These are phyloP conservation scores for Meiosimyza platycephala DNA, from an alignment of 2,888 invertebrate species.

Conservation along the genomic window DNA sequence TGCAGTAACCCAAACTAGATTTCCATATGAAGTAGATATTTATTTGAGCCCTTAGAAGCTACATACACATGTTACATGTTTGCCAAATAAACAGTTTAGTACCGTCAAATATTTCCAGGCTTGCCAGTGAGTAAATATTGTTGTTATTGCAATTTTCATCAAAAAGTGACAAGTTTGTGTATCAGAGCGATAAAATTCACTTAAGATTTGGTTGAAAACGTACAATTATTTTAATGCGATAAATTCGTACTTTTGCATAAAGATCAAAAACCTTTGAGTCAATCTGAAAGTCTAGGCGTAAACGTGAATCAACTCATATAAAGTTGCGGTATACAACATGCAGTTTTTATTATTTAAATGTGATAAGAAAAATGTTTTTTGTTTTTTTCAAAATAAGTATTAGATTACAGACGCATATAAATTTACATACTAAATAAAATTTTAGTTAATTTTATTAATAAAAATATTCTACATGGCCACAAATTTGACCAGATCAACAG, in stretches of 20 bases:
- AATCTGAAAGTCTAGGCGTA: not conserved
- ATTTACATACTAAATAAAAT: not conserved
- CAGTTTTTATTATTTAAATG: not conserved
- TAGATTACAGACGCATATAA: not conserved
- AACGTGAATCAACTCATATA: not conserved
- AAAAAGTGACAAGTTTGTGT: constrained; percentile 2
- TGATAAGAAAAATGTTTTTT: not conserved
- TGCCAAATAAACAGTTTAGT: too few relatives aligned
- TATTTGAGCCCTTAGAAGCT: too few relatives aligned
- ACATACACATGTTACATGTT: too few relatives aligned
- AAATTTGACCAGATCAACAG: constrained; percentile 15
- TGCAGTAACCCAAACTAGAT: too few relatives aligned
- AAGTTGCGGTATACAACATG: not conserved
- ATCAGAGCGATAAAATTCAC: constrained; percentile 7
- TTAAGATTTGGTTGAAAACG: not conserved
- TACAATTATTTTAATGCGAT: not conserved
- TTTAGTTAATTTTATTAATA: not conserved
- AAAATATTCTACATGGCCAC: not conserved
- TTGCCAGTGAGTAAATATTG: too few relatives aligned
- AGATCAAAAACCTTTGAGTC: not conserved
- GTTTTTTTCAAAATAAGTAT: not conserved
- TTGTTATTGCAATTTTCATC: too few relatives aligned
- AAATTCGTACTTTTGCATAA: constrained; percentile 1
- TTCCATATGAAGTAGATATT: too few relatives aligned
- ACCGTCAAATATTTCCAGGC: too few relatives aligned